These are phyloP conservation scores for Xenus cinereus DNA, from an alignment of 2,113 vertebrate genomes.

Conservation along the genomic window DNA sequence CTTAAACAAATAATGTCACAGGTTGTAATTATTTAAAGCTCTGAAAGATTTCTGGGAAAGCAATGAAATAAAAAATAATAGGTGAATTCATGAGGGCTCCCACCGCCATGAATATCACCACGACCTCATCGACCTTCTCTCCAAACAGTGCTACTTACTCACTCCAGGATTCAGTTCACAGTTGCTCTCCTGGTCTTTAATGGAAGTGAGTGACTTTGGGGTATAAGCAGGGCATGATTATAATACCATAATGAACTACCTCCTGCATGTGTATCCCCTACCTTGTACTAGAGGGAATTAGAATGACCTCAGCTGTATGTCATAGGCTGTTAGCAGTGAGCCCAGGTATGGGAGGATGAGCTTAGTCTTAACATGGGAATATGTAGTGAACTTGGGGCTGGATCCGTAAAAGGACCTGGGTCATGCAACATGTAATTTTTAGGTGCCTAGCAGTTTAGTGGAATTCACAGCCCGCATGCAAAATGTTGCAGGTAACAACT, in stretches of 20 bases:
- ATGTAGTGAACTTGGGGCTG: background rate
- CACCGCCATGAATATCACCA: constrained; percentile 24
- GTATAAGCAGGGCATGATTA: constrained; percentile 61
- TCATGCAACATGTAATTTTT: background rate
- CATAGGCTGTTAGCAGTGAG: constrained; percentile 34
- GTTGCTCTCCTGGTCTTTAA: constrained; percentile 31
- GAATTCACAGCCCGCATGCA: rapidly evolving
- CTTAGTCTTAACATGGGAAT: background rate
- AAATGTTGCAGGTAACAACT: background rate
- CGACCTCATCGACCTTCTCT: constrained; percentile 46
- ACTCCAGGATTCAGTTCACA: constrained; percentile 50
- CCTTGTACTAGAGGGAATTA: constrained; percentile 43
- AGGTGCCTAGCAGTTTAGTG: background rate
- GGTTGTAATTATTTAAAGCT: constrained; percentile 46
- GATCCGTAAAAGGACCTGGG: background rate
- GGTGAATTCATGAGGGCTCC: constrained; percentile 28
- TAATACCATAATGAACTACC: constrained; percentile 64
- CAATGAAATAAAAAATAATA: constrained; percentile 44
- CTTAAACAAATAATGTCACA: constrained; percentile 33
- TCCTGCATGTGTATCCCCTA: constrained; percentile 11
- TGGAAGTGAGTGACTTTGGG: constrained; percentile 52
- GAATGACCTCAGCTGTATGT: constrained; percentile 43
- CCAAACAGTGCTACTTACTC: constrained; percentile 42
- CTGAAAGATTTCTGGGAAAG: constrained; percentile 10
- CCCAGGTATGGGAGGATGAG: background rate